Evolutionary conservation across 2,888 invertebrate genomes (phyloP), one percentile per base, ranked within the genome.

Genomic region (Orthosia gothica): DNA sequence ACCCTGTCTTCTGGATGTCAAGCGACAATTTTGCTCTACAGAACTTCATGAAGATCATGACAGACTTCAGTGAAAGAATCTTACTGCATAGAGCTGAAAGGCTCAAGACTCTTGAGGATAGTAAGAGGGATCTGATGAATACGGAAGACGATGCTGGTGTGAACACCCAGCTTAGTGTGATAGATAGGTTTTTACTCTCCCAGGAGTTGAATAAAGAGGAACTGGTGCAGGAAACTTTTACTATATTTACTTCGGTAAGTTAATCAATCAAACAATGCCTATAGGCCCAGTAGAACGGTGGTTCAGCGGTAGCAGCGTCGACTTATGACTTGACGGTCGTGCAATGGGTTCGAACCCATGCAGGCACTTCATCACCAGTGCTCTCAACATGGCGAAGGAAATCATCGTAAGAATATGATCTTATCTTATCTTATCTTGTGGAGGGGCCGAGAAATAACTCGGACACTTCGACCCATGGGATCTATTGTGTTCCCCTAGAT

Each of bases 221-320:
- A 50, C 40, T 95, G 59, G 3, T 90, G 3, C 78, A 88, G 0
- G 95, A 95, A 82, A 95, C 93, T 0, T 94, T 94, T 74, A 95
- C 96, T 4, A 87, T 95, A 74, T 96, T 95, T 81, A 95, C 95
- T 52, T 92, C 95, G 58, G 95, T 95, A 85, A 93, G 93, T 86
- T n/a, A n/a, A n/a, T n/a, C n/a, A n/a, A n/a, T n/a, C n/a, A n/a
- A n/a, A n/a, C n/a, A n/a, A n/a, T n/a, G n/a, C n/a, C n/a, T n/a
- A n/a, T n/a, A n/a, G n/a, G n/a, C n/a, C n/a, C n/a, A n/a, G n/a
- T n/a, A n/a, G n/a, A n/a, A n/a, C n/a, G n/a, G n/a, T n/a, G n/a
- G n/a, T n/a, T n/a, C n/a, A n/a, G n/a, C n/a, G n/a, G n/a, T n/a
- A n/a, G n/a, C n/a, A n/a, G n/a, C n/a, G n/a, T n/a, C n/a, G n/a